These are phyloP conservation scores for Manduca sexta DNA, from an alignment of 1,140 invertebrate genomes.

Conservation along the genomic window DNA sequence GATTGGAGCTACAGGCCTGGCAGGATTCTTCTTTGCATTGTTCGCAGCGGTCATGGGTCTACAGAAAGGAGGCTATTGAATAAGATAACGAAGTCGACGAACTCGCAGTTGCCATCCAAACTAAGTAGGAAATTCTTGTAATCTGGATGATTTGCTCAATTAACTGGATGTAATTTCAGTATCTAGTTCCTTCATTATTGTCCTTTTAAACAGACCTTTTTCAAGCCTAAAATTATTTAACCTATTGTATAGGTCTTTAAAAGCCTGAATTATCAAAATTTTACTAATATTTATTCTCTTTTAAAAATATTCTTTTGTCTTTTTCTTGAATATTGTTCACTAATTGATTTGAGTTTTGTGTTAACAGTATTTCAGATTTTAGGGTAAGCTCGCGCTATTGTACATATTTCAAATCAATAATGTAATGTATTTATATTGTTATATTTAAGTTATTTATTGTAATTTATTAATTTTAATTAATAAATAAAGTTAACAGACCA, in stretches of 20 bases:
- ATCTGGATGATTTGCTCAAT: background rate
- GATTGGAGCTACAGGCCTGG: slow-evolving; percentile 83
- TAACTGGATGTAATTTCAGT: too few relatives aligned
- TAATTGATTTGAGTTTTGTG: too few relatives aligned
- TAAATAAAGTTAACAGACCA: background rate
- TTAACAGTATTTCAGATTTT: background rate
- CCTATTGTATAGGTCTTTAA: too few relatives aligned
- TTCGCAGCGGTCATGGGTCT: slow-evolving; percentile 79
- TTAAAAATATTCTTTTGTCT: too few relatives aligned
- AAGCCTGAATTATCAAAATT: too few relatives aligned
- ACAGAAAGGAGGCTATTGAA: slow-evolving; percentile 59
- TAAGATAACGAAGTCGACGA: slow-evolving; percentile 44
- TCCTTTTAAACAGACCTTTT: too few relatives aligned
- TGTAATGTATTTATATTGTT: slow-evolving; percentile 6
- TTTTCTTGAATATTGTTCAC: too few relatives aligned
- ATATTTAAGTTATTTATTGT: slow-evolving; percentile 27
- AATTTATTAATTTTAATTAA: slow-evolving; percentile 1
- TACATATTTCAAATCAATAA: slow-evolving; percentile 41
- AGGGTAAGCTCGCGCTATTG: slow-evolving; percentile 34
- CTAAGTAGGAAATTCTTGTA: slow-evolving; percentile 22
- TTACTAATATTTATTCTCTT: too few relatives aligned
- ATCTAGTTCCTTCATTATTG: too few relatives aligned
- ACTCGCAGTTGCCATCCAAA: slow-evolving; percentile 57
- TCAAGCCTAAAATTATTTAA: too few relatives aligned
- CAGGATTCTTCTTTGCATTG: slow-evolving; percentile 89